These are phyloP conservation scores for Coreius guichenoti DNA, from an alignment of 2,797 vertebrate genomes.

Conservation along the genomic window DNA sequence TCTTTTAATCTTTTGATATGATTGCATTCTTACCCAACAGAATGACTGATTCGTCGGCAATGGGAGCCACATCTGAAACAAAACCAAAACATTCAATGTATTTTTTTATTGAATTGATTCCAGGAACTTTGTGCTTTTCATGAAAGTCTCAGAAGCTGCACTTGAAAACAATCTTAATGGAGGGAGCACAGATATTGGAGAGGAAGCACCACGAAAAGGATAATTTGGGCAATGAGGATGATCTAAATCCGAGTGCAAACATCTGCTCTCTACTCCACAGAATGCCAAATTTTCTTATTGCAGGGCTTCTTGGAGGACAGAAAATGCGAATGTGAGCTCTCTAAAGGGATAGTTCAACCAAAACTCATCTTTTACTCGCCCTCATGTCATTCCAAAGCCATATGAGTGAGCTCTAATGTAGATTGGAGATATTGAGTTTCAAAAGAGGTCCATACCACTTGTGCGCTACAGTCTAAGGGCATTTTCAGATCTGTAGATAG, in stretches of 20 bases:
- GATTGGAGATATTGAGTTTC: not conserved
- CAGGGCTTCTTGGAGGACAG: not conserved
- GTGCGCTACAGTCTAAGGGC: no score
- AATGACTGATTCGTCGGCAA: not conserved
- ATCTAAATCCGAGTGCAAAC: not conserved
- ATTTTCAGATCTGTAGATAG: no score
- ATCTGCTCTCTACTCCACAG: not conserved
- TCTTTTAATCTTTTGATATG: not conserved
- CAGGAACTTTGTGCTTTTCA: not conserved
- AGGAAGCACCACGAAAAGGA: conserved; percentile 22
- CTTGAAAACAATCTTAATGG: conserved; percentile 10
- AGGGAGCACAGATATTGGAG: conserved; percentile 4
- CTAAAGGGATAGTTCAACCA: not conserved
- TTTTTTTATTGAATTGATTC: not conserved
- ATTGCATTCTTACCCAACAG: conserved; percentile 25
- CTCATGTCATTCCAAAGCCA: not conserved
- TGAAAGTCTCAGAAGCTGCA: not conserved
- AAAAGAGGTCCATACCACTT: not conserved
- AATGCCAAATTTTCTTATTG: not conserved
- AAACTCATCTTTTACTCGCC: not conserved
- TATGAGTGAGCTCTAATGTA: not conserved
- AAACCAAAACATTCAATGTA: not conserved
- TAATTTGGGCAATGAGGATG: conserved; percentile 28
- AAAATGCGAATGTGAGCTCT: not conserved
- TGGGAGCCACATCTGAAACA: conserved; percentile 12